Evolutionary conservation across 2,113 vertebrate genomes (phyloP).

Genomic region (Hippoglossus stenolepis): DNA sequence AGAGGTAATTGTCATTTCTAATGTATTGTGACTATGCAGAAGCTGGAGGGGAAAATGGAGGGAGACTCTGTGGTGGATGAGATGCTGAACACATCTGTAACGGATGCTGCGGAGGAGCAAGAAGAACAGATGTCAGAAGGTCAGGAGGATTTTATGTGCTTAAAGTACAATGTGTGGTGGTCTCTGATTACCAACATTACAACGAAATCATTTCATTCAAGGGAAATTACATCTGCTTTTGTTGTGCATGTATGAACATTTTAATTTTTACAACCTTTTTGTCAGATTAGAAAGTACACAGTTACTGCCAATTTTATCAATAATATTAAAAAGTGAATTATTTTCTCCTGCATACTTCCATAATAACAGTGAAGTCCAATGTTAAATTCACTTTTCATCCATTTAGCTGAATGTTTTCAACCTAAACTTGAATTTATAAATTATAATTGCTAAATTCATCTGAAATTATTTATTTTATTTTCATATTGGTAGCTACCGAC

Average conservation of each 20-base stretch:
- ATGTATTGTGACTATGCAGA: slow-evolving; percentile 51
- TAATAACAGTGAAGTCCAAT: no score
- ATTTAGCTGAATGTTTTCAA: no score
- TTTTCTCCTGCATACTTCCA: no score
- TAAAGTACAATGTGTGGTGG: background rate
- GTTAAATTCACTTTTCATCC: no score
- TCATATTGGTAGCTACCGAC: no score
- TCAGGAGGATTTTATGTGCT: background rate
- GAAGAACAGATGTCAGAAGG: slow-evolving; percentile 46
- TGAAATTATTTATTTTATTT: no score
- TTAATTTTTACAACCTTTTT: no score
- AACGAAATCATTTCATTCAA: background rate
- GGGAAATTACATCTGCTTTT: background rate
- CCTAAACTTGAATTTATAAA: no score
- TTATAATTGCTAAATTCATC: no score
- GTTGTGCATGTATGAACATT: no score
- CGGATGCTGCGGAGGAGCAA: slow-evolving; percentile 31
- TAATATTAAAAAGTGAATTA: no score
- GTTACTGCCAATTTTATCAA: background rate
- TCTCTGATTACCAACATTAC: background rate
- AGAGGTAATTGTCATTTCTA: background rate
- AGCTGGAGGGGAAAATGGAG: slow-evolving; percentile 40
- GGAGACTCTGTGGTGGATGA: slow-evolving; percentile 53
- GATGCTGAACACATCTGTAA: slow-evolving; percentile 19
- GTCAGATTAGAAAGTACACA: background rate